Evolutionary conservation across 2,888 invertebrate genomes (phyloP), one percentile per base, ranked within the genome.

Genomic region (Limnephilus rhombicus): DNA sequence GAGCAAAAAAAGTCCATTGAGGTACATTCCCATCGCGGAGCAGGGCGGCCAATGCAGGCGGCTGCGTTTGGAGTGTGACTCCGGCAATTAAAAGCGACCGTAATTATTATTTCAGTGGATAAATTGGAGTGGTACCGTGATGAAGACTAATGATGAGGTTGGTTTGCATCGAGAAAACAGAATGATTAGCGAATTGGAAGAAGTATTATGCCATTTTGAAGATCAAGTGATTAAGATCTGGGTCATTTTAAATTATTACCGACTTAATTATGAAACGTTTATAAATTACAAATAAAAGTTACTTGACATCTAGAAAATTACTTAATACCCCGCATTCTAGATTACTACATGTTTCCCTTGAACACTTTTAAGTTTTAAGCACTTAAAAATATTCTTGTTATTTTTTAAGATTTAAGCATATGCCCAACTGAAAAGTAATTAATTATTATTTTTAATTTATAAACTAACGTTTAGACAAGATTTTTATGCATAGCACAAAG

Each of bases 21-120:
- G 31, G 45, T 29, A 29, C 90, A 90, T 45, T 34, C 90, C 45
- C 34, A 87, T 37, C 81, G 91, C 81, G 83, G 87, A 34, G 29
- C 82, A 80, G 68, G 34, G 11, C 68, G 80, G 85, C 37, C n/a
- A 68, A 24, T 82, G 80, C 53, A 45, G 85, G 68, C 34, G 49
- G 41, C 45, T 31, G 68, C 89, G 89, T 80, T 91, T 68, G 45
- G 91, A 89, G 80, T 85, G 89, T 89, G 89, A 41, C 83, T 83
- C 83, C 83, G 18, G 83, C 34, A 83, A 83, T 83, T 83, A 83
- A 83, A 83, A 83, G 37, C 83, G n/a, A 13, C 37, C 37, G 24
- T 83, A 34, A 34, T 83, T 83, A 83, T 83, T 83, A 68, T 24
- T 83, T 83, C 34, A 34, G 24, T 34, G 83, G 18, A 31, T 68